These are phyloP conservation scores for Atractosteus spatula DNA, from an alignment of 2,113 vertebrate genomes.

Conservation along the genomic window DNA sequence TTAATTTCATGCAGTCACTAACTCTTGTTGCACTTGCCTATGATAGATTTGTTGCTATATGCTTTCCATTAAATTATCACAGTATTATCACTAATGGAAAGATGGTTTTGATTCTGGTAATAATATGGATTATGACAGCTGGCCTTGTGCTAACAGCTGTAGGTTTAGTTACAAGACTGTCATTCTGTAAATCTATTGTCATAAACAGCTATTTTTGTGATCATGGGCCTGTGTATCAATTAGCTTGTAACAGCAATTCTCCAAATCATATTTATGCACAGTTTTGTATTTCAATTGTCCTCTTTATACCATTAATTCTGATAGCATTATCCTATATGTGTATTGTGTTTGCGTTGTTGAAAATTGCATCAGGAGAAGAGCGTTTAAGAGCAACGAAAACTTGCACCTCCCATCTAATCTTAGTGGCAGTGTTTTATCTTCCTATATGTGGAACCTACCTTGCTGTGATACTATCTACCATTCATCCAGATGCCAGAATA, in stretches of 20 bases:
- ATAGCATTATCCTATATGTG: neutral
- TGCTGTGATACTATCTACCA: neutral
- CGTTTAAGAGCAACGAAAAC: neutral
- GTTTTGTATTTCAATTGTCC: neutral
- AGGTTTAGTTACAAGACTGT: too few relatives aligned
- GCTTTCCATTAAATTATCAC: constrained; percentile 6
- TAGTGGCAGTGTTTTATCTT: neutral
- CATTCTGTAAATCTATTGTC: too few relatives aligned
- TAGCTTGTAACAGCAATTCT: neutral
- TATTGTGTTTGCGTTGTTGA: neutral
- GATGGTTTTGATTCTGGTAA: too few relatives aligned
- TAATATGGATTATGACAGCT: too few relatives aligned
- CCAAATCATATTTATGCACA: neutral
- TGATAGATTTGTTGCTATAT: constrained; percentile 16
- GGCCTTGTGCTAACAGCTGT: neutral
- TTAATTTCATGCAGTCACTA: neutral
- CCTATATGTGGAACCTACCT: neutral
- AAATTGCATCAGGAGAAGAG: neutral
- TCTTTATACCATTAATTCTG: neutral
- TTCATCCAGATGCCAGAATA: neutral
- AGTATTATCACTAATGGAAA: neutral
- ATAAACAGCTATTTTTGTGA: constrained; percentile 18
- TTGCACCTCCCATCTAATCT: neutral
- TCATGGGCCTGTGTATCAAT: neutral
- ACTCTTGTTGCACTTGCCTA: constrained; percentile 6